Conservation (phyloP, 1,140 invertebrate species). For the Orchestia grillus region DNA sequence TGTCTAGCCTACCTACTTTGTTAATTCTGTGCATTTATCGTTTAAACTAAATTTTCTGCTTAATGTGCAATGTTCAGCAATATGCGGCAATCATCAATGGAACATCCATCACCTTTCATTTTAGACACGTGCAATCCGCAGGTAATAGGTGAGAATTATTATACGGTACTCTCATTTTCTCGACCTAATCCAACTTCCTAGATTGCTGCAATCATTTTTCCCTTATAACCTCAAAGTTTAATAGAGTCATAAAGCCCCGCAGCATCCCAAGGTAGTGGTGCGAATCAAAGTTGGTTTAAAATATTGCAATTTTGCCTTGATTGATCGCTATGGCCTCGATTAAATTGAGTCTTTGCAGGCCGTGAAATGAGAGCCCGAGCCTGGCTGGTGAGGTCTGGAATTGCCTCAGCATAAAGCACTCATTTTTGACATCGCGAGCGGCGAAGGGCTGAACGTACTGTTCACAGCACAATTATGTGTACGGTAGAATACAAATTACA, state of each 20-base stretch:
- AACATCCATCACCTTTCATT: not conserved
- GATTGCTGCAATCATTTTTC: not conserved
- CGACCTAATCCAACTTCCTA: not conserved
- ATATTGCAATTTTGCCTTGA: not conserved
- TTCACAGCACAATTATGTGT: not conserved
- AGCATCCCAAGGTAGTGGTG: not conserved
- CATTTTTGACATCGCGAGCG: not conserved
- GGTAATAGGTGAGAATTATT: not conserved
- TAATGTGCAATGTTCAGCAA: not conserved
- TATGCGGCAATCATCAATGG: not conserved
- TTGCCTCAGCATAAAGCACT: not conserved
- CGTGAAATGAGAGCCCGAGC: not conserved
- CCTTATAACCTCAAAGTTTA: not conserved
- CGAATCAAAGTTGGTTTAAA: not conserved
- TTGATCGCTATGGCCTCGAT: not conserved
- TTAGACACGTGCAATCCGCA: not conserved
- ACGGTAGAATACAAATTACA: not conserved
- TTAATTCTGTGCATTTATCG: not conserved
- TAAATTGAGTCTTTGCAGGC: not conserved
- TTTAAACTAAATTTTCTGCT: not conserved
- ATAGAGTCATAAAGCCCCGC: not conserved
- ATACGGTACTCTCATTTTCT: not conserved
- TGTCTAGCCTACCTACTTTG: not conserved
- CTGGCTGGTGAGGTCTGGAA: not conserved
- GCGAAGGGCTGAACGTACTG: not conserved